Percentiles rank a stretch among this genome's conserved stretches.
phyloP scores from a whole-genome alignment of 1,140 invertebrate species.

The Tribolium madens region DNA sequence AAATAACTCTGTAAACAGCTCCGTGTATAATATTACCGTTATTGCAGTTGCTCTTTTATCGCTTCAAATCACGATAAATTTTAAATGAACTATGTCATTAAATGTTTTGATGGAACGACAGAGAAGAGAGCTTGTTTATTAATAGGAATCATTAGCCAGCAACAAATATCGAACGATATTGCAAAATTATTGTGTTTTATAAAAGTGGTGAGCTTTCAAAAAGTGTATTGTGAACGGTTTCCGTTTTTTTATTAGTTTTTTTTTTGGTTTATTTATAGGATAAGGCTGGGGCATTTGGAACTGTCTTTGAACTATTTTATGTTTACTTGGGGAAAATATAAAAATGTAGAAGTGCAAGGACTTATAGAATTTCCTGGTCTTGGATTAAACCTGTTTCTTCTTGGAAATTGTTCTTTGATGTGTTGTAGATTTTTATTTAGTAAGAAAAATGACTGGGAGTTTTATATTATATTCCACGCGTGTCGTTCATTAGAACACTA shows the following conservation, averaged over 20 bases:
- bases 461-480: slow-evolving; percentile 15
- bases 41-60: background rate
- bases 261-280: slow-evolving; percentile 1
- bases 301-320: slow-evolving; percentile 8
- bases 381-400: background rate
- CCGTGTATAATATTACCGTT: background rate
- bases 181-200: background rate
- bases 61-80: background rate
- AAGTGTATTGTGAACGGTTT: slow-evolving; percentile 8
- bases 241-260: slow-evolving; percentile 22
- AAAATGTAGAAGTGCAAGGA: too few relatives aligned
- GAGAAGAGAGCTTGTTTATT: background rate
- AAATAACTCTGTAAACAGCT: background rate
- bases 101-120: background rate
- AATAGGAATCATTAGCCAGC: background rate
- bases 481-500: slow-evolving; percentile 30
- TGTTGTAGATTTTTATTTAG: slow-evolving; percentile 18
- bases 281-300: background rate
- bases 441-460: slow-evolving; percentile 1
- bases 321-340: background rate
- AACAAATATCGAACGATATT: background rate
- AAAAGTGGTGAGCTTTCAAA: background rate
- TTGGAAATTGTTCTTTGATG: background rate
- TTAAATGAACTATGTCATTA: background rate
- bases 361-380: too few relatives aligned